phyloP scores from a whole-genome alignment of 1,140 invertebrate genomes.

The Protaetia brevitarsis region DNA sequence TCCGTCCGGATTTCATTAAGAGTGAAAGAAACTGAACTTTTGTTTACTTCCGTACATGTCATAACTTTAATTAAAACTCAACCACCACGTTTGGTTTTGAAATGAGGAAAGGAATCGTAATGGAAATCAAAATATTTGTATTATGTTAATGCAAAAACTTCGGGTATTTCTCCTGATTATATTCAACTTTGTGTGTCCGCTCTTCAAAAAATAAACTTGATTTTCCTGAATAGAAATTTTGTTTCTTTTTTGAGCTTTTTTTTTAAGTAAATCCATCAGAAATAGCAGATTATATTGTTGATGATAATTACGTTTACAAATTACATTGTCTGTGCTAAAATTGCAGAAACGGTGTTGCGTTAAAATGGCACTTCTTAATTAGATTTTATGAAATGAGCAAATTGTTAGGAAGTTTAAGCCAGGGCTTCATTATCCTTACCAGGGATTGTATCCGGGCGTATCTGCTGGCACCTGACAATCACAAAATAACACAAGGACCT shows the following conservation, averaged over 20 bases:
- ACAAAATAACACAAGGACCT: background rate
- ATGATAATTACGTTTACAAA: no score
- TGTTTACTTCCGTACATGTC: constrained; percentile 7
- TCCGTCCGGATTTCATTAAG: constrained; percentile 7
- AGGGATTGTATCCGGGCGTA: background rate
- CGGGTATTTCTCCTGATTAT: no score
- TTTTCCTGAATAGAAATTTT: no score
- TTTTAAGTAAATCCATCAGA: no score
- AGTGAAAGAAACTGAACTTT: background rate
- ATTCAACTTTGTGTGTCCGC: no score
- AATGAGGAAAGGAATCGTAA: no score
- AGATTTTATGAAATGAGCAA: constrained; percentile 11
- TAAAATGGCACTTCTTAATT: background rate
- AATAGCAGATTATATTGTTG: no score
- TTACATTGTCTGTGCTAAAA: background rate
- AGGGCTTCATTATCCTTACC: background rate
- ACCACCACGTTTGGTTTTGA: no score
- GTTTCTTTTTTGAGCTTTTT: no score
- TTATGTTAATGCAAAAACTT: no score
- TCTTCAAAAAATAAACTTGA: no score
- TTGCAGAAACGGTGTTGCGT: background rate
- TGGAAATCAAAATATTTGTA: no score
- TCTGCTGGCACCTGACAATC: background rate
- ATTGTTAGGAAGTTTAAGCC: constrained; percentile 14
- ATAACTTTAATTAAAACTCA: constrained; percentile 18